Evolutionary conservation across 2,797 vertebrate species (phyloP), one percentile per base, ranked within the genome.

Genomic region (Dendrocincla tyrannina): DNA sequence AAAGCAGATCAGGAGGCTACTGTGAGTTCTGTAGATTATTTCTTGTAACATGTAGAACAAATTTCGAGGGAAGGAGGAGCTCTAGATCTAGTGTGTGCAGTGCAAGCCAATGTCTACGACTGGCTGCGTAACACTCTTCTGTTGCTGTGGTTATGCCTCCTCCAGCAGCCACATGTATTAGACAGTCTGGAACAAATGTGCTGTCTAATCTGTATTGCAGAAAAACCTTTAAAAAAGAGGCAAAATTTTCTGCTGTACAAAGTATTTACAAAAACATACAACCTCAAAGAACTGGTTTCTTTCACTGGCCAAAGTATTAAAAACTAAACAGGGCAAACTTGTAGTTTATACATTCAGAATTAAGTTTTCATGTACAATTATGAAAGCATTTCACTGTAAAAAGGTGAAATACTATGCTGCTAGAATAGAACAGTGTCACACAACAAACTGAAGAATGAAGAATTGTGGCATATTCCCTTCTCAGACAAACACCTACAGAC

Each of bases 241-340:
- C 20, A 89, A 60, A 37, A 67, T 35, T 69, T 78, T 78, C 85
- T 90, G 56, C 74, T 64, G n/a, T 92, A 91, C 63, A 87, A 75
- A 95, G 83, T 88, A 94, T 86, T 96, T 96, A 96, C 75, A 95
- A 85, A 94, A 59, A 56, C 59, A 95, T 42, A 89, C 77, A 89
- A 93, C 49, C 91, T 88, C 50, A 73, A 79, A 97, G 74, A 93
- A 82, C 72, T 91, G 95, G 77, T 96, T 97, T 96, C 96, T 97
- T 97, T 95, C 88, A 96, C 93, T 66, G 87, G 35, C 27, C 66
- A 75, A 84, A 90, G 88, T 85, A 88, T 56, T 91, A 91, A 35
- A 96, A 91, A 95, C 52, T 91, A 78, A 96, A 92, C 70, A 93
- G 81, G 79, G 82, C n/a, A 80, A 96, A 78, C 46, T 35, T 50